These are phyloP conservation scores for Tachyglossus aculeatus DNA, from an alignment of 2,797 vertebrate species.

Conservation along the genomic window DNA sequence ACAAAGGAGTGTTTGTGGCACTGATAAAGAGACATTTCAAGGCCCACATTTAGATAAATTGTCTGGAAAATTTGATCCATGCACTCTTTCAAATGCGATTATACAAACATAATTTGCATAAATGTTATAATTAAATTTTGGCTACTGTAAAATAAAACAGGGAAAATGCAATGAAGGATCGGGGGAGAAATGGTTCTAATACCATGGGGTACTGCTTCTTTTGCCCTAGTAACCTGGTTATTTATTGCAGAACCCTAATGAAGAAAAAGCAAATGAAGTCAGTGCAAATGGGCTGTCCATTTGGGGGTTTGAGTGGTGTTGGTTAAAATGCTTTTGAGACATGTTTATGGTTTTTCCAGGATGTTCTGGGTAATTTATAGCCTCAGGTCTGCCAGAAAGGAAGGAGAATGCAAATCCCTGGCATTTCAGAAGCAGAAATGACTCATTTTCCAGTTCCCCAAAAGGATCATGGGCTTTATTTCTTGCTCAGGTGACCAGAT, in stretches of 20 bases:
- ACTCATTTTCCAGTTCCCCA: too few species aligned
- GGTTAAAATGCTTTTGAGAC: too few species aligned
- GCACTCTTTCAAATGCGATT: conserved; percentile 65
- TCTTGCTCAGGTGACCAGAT: too few species aligned
- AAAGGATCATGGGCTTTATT: too few species aligned
- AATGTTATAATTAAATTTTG: conserved; percentile 70
- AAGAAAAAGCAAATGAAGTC: conserved; percentile 53
- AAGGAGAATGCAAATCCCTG: too few species aligned
- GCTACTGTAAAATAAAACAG: conserved; percentile 57
- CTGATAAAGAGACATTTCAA: conserved; percentile 62
- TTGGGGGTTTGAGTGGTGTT: too few species aligned
- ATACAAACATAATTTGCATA: conserved; percentile 72
- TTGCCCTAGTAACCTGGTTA: conserved; percentile 61
- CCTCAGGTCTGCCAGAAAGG: too few species aligned
- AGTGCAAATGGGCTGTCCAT: conserved; percentile 30
- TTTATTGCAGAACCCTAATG: conserved; percentile 59
- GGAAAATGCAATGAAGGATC: conserved; percentile 65
- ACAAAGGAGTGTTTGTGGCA: not conserved
- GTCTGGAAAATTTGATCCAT: conserved; percentile 69
- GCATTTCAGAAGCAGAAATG: too few species aligned
- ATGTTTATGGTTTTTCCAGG: too few species aligned
- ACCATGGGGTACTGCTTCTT: conserved; percentile 45
- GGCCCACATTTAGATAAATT: conserved; percentile 69
- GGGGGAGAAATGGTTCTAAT: conserved; percentile 60
- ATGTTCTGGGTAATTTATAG: too few species aligned